Percentiles rank a stretch among this genome's conserved stretches.
Evolutionary conservation across 2,113 vertebrate genomes (phyloP).

Genomic region (Dunckerocampus dactyliophorus): DNA sequence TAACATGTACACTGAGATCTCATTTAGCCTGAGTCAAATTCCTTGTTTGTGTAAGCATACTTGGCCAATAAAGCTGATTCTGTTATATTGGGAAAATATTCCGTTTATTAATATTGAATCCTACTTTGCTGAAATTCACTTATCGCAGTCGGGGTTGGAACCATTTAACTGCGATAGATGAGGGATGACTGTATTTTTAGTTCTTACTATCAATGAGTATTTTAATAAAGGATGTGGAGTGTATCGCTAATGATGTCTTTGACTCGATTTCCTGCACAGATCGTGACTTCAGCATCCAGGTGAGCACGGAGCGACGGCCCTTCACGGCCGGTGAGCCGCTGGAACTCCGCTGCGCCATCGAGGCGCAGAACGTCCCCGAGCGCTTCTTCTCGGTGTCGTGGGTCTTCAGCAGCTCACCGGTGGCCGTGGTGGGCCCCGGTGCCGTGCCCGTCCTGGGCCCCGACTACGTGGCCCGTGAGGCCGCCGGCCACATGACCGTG

Average conservation of each 20-base stretch:
- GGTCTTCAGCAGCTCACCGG: constrained; percentile 97
- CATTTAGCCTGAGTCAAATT: too few relatives aligned
- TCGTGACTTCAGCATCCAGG: constrained; percentile 90
- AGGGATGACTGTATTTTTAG: too few relatives aligned
- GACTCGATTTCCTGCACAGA: constrained; percentile 65
- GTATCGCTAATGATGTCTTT: not conserved
- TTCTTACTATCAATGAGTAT: too few relatives aligned
- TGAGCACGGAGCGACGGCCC: constrained; percentile 88
- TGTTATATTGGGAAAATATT: too few relatives aligned
- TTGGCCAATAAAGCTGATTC: too few relatives aligned
- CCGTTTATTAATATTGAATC: too few relatives aligned
- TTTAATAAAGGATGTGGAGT: too few relatives aligned
- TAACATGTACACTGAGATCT: too few relatives aligned
- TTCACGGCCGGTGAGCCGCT: constrained; percentile 89
- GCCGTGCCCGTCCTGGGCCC: constrained; percentile 87
- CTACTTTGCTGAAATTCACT: too few relatives aligned
- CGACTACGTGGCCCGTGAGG: constrained; percentile 83
- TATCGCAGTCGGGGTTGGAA: too few relatives aligned
- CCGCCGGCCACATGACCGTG: constrained; percentile 84
- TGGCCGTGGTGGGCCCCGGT: constrained; percentile 89
- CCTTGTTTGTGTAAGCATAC: too few relatives aligned
- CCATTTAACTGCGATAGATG: too few relatives aligned
- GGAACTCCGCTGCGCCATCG: constrained; percentile 91
- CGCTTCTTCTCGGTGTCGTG: constrained; percentile 96
- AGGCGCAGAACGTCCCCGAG: constrained; percentile 88